These are phyloP conservation scores for Neoniphon sammara DNA, from an alignment of 2,797 vertebrate genomes.

Conservation along the genomic window DNA sequence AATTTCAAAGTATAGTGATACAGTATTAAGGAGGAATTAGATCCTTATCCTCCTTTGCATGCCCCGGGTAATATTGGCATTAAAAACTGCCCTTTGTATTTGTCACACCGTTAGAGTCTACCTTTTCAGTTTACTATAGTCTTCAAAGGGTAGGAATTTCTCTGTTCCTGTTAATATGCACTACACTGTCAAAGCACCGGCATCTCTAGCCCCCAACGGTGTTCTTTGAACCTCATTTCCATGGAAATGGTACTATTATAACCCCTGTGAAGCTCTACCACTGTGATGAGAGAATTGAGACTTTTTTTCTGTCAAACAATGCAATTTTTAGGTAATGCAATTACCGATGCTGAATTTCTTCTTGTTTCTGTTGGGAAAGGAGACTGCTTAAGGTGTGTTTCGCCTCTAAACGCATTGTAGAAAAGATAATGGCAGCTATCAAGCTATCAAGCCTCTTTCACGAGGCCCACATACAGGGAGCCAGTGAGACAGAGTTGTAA, in stretches of 20 bases:
- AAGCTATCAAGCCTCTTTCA: slow-evolving; percentile 48
- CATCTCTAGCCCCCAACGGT: slow-evolving; percentile 55
- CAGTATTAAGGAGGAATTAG: slow-evolving; percentile 30
- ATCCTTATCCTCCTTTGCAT: slow-evolving; percentile 33
- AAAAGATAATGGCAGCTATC: slow-evolving; percentile 73
- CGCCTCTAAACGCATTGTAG: slow-evolving; percentile 51
- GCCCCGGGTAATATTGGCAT: slow-evolving; percentile 31
- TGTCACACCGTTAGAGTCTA: slow-evolving; percentile 36
- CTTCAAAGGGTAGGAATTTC: slow-evolving; percentile 25
- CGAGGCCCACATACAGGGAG: slow-evolving; percentile 44
- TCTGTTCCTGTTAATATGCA: slow-evolving; percentile 50
- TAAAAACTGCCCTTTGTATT: slow-evolving; percentile 48
- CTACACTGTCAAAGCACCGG: slow-evolving; percentile 55
- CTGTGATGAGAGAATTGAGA: slow-evolving; percentile 60
- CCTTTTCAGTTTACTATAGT: slow-evolving; percentile 42
- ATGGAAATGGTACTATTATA: slow-evolving; percentile 77
- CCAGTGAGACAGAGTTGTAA: slow-evolving; percentile 52
- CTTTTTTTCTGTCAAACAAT: slow-evolving; percentile 56
- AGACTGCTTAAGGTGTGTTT: slow-evolving; percentile 61
- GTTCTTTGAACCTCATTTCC: slow-evolving; percentile 74
- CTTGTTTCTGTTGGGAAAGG: slow-evolving; percentile 19
- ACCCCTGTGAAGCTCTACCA: slow-evolving; percentile 65
- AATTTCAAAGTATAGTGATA: slow-evolving; percentile 18
- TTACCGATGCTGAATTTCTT: slow-evolving; percentile 58
- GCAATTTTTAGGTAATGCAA: slow-evolving; percentile 60